Conservation (phyloP, 2,888 invertebrate species). For the Gerris lacustris region DNA sequence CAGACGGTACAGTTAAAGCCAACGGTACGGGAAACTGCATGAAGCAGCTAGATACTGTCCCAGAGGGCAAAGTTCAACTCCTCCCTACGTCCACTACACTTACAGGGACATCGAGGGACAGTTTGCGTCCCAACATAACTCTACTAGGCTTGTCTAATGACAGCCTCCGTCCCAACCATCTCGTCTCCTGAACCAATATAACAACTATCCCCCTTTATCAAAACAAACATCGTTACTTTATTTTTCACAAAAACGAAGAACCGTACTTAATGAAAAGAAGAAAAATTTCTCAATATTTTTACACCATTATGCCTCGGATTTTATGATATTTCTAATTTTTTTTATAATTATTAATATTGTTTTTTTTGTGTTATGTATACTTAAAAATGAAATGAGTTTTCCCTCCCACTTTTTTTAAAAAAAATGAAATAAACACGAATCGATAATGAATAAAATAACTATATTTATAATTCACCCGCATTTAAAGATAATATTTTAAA, state of each 20-base stretch:
- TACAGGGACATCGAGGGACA: neutral
- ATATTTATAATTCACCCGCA: too few species aligned
- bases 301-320: too few species aligned
- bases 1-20: neutral
- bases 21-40: neutral
- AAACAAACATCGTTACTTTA: neutral
- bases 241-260: neutral
- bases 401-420: too few species aligned
- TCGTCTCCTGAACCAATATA: neutral
- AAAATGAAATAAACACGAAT: too few species aligned
- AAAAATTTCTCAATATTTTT: too few species aligned
- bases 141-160: neutral
- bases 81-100: neutral
- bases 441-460: too few species aligned
- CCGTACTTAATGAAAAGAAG: too few species aligned
- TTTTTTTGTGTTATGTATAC: too few species aligned
- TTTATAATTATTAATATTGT: too few species aligned
- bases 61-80: neutral
- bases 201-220: neutral
- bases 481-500: too few species aligned
- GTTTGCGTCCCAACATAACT: neutral
- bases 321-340: too few species aligned
- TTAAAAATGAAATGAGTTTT: too few species aligned
- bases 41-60: neutral
- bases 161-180: neutral